Conservation (phyloP, 2,797 vertebrate species). For the Chelon labrosus region DNA sequence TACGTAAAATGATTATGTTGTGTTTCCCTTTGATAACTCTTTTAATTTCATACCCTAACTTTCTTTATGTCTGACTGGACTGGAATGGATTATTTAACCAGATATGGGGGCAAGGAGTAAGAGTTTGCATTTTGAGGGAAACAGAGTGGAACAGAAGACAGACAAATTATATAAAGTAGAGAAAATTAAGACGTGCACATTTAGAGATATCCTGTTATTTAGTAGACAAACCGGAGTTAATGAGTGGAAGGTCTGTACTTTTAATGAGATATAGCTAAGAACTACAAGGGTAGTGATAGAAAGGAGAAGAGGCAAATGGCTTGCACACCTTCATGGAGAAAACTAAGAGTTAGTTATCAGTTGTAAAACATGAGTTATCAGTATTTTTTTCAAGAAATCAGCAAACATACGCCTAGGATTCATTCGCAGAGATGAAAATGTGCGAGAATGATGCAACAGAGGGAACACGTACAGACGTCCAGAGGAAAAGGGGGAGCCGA, state of each 20-base stretch:
- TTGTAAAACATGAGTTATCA: neutral
- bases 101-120: conserved; percentile 69
- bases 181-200: neutral
- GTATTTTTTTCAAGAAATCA: conserved; percentile 14
- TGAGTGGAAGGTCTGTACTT: neutral
- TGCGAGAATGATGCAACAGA: conserved; percentile 34
- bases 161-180: conserved; percentile 19
- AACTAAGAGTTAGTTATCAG: neutral
- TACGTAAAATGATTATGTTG: conserved; percentile 70
- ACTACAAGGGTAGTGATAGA: neutral
- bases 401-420: conserved; percentile 21
- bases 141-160: conserved; percentile 11
- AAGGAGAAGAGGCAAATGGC: neutral
- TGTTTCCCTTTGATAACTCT: conserved; percentile 78
- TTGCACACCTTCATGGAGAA: neutral
- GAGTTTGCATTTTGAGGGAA: conserved; percentile 86
- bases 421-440: conserved; percentile 35
- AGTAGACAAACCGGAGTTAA: neutral
- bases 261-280: too few species aligned
- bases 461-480: conserved; percentile 17
- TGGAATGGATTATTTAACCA: conserved; percentile 45
- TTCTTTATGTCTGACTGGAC: conserved; percentile 50
- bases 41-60: conserved; percentile 60
- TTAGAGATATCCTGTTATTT: neutral
- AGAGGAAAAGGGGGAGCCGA: neutral